Base-by-base conservation (phyloP, 2,113 vertebrate species). In the Upupa epops region DNA sequence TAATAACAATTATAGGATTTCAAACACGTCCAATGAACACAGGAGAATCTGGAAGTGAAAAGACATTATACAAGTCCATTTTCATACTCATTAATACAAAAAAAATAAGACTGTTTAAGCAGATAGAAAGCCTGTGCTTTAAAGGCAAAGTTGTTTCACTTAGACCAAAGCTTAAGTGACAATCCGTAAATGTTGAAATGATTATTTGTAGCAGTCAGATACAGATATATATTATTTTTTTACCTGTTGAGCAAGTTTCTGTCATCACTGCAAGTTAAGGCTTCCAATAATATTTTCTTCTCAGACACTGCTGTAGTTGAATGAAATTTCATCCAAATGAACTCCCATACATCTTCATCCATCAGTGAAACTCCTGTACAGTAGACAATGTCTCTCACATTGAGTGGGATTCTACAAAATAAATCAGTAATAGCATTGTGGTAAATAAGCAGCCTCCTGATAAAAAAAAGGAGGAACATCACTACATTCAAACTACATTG, bases 301-400 rank as follows among this genome's bases (percentile, higher is more conserved):
- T 99, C 99, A 1, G 99, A 99, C 9, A 99, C 97, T 20, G 98
- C 98, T 24, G 96, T 98, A 22, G 98, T 98, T 13, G 99, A 99
- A 97, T 99, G 99, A 90, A 99, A 99, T 97, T 99, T 99, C 99
- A 99, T 99, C 99, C 99, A 99, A 94, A 99, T 99, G 96, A 99
- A 99, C 94, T 99, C 99, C 99, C 99, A 99, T 80, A 99, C 98
- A 86, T 99, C 99, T 97, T 99, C 99, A 94, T 99, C 99, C 97
- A 99, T 98, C 87, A 99, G 96, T 5, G 99, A 99, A 75, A 99
- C 99, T 83, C 99, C 99, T 6, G 99, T 99, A 95, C 99, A 99
- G 98, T 99, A 99, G 15, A 99, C 99, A 6, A 99, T 98, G 97
- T 99, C 99, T 95, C 99, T 98, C 76, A 99, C 98, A 70, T 99